phyloP scores from a whole-genome alignment of 2,888 invertebrate species.

The Seira sanloemensis region DNA sequence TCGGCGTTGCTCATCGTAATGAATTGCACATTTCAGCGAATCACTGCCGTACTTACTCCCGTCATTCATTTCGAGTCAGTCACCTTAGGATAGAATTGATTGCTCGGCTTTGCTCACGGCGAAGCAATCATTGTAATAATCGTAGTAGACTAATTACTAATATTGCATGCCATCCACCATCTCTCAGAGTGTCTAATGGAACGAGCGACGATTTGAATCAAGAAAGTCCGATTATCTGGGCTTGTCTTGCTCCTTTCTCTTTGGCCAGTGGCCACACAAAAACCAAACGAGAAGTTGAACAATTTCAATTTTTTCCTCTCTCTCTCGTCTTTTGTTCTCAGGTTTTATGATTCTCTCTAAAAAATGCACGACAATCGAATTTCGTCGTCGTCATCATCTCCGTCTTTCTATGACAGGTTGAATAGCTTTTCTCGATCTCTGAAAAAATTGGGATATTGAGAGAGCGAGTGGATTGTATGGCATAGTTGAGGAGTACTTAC shows the following conservation, averaged over 20 bases:
- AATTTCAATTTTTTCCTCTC: not conserved
- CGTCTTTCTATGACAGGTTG: not conserved
- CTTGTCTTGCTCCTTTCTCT: slow-evolving; percentile 53
- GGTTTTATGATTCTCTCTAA: not conserved
- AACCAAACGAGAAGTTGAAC: not conserved
- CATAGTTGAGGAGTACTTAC: not conserved
- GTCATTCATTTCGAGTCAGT: slow-evolving; percentile 13
- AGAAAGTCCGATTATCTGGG: slow-evolving; percentile 43
- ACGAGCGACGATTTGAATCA: slow-evolving; percentile 22
- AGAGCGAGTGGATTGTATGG: not conserved
- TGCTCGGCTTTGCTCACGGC: slow-evolving; percentile 62
- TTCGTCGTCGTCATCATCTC: not conserved
- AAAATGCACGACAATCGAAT: not conserved
- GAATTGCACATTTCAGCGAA: slow-evolving; percentile 37
- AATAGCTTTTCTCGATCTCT: slow-evolving; percentile 24
- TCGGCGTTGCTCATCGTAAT: slow-evolving; percentile 20
- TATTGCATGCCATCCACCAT: slow-evolving; percentile 1
- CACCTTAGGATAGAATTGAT: slow-evolving; percentile 57
- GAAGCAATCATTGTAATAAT: slow-evolving; percentile 25
- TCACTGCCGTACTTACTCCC: slow-evolving; percentile 17
- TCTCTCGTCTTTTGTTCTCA: not conserved
- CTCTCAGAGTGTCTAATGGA: slow-evolving; percentile 2
- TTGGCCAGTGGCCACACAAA: slow-evolving; percentile 56
- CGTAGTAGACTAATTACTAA: slow-evolving; percentile 45
- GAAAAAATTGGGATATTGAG: not conserved